These are phyloP conservation scores for Onychostoma macrolepis DNA, from an alignment of 2,113 vertebrate species.

Conservation along the genomic window DNA sequence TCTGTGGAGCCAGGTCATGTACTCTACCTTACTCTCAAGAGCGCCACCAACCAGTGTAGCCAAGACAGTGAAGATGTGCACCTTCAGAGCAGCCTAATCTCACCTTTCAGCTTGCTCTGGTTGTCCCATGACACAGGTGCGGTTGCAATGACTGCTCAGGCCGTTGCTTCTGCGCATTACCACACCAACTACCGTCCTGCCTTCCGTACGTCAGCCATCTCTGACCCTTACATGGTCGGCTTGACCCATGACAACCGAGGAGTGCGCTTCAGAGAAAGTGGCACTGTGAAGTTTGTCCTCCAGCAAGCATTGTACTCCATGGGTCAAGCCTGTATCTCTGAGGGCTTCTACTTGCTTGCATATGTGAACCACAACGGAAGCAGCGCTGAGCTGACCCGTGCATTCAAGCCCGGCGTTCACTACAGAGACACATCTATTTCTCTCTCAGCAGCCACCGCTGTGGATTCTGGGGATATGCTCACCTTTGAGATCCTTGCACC, in stretches of 20 bases:
- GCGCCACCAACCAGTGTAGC: conserved; percentile 83
- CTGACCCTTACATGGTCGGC: conserved; percentile 82
- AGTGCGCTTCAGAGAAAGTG: conserved; percentile 80
- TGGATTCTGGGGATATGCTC: conserved; percentile 78
- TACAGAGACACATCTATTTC: conserved; percentile 86
- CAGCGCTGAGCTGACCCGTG: conserved; percentile 75
- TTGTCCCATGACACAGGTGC: conserved; percentile 85
- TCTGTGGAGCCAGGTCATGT: conserved; percentile 79
- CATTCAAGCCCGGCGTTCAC: conserved; percentile 84
- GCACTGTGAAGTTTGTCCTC: conserved; percentile 84
- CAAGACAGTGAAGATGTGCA: conserved; percentile 77
- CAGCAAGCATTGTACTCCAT: conserved; percentile 85
- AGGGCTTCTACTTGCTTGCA: conserved; percentile 82
- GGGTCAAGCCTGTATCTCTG: conserved; percentile 80
- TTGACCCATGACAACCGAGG: conserved; percentile 81
- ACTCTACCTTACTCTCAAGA: conserved; percentile 77
- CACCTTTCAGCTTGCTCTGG: conserved; percentile 84
- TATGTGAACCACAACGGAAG: conserved; percentile 82
- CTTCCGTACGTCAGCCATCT: conserved; percentile 81
- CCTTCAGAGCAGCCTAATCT: conserved; percentile 71
- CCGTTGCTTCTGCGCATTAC: conserved; percentile 79
- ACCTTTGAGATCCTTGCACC: conserved; percentile 84
- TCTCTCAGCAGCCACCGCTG: conserved; percentile 74
- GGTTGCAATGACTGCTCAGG: conserved; percentile 83
- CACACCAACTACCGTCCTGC: conserved; percentile 83